A percentile compares a stretch with the other conserved stretches of the same genome.
Evolutionary conservation across 1,140 invertebrate species (phyloP).

Genomic region (Drosophila ohnishii): DNA sequence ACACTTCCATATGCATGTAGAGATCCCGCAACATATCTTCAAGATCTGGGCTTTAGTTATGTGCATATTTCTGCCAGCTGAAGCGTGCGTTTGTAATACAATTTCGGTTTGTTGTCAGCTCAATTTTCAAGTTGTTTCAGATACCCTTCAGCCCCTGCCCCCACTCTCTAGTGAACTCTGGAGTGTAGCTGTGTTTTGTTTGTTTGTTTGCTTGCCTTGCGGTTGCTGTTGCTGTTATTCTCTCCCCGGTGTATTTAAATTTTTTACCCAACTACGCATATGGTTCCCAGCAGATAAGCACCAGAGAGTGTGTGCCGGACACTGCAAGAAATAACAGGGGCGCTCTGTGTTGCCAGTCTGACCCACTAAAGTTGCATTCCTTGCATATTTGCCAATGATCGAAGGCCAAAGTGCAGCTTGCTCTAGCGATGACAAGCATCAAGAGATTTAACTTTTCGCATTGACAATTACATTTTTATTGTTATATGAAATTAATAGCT

Average conservation of each 20-base stretch:
- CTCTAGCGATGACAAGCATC: neutral
- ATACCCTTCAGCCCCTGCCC: conserved; percentile 1
- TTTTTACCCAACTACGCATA: conserved; percentile 39
- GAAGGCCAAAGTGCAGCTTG: neutral
- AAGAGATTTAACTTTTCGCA: neutral
- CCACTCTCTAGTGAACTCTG: conserved; percentile 4
- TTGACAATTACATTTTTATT: neutral
- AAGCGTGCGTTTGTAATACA: conserved; percentile 68
- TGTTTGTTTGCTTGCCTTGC: conserved; percentile 65
- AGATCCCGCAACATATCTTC: conserved; percentile 40
- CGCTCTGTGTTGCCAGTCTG: conserved; percentile 14
- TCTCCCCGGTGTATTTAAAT: conserved; percentile 56
- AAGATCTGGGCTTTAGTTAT: conserved; percentile 69
- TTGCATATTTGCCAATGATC: conserved; percentile 6
- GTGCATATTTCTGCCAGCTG: conserved; percentile 64
- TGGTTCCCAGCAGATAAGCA: conserved; percentile 58
- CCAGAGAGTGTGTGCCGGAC: conserved; percentile 31
- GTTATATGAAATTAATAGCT: neutral
- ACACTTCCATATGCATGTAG: conserved; percentile 58
- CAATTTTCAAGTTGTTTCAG: conserved; percentile 77
- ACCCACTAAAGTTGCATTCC: conserved; percentile 43
- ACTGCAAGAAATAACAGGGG: conserved; percentile 49
- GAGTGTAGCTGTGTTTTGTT: conserved; percentile 43
- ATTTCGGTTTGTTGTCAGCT: conserved; percentile 77
- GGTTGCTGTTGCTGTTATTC: conserved; percentile 63